phyloP scores from a whole-genome alignment of 2,113 vertebrate genomes.

The Scolopax mira region DNA sequence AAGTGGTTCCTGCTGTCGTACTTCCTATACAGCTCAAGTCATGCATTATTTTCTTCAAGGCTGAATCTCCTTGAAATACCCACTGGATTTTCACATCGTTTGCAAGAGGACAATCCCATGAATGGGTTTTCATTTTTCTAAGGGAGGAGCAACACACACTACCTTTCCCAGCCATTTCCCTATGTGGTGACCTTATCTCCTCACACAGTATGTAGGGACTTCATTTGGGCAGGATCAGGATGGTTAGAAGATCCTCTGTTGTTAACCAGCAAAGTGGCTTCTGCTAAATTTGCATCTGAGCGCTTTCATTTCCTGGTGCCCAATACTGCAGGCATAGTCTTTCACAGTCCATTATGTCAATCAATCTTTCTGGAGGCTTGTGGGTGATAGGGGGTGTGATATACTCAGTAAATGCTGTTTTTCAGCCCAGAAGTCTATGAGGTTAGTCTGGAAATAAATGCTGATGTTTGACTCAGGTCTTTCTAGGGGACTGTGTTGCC shows the following conservation, averaged over 20 bases:
- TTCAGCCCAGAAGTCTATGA: neutral
- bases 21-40: neutral
- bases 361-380: neutral
- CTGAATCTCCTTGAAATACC: neutral
- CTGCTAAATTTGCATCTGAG: neutral
- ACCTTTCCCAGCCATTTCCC: neutral
- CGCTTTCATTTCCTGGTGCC: neutral
- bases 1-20: neutral
- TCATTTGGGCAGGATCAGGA: neutral
- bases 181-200: neutral
- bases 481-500: neutral
- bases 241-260: neutral
- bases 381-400: neutral
- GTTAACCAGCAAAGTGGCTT: neutral
- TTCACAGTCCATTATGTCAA: neutral
- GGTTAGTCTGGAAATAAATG: neutral
- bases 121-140: neutral
- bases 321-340: neutral
- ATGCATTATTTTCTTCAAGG: neutral
- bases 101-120: neutral
- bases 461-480: neutral
- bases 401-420: neutral
- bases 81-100: neutral
- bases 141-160: neutral
- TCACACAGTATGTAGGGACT: neutral